Percentiles rank a stretch among this genome's conserved stretches.
phyloP scores from a whole-genome alignment of 2,797 vertebrate species.

The Denticeps clupeoides region DNA sequence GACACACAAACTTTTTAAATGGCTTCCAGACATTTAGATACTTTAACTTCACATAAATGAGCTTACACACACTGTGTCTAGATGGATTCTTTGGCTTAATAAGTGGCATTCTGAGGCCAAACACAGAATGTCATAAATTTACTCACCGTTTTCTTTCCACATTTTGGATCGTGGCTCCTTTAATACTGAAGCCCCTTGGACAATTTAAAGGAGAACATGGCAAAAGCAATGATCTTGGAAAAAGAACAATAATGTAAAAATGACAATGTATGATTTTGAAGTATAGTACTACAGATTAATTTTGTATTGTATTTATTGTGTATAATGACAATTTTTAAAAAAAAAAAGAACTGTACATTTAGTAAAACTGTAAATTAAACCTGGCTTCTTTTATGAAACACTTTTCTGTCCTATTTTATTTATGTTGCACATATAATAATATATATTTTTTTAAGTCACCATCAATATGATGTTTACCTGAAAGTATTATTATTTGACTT shows the following conservation, averaged over 20 bases:
- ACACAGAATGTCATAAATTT: no score
- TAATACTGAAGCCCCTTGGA: no score
- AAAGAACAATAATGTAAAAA: constrained; percentile 70
- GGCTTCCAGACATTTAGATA: no score
- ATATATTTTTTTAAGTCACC: neutral
- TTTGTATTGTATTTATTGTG: constrained; percentile 99
- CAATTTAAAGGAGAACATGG: constrained; percentile 62
- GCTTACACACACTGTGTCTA: no score
- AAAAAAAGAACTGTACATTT: constrained; percentile 92
- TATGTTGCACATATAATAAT: neutral
- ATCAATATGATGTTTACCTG: no score
- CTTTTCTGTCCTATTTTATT: constrained; percentile 22
- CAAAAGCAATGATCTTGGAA: constrained; percentile 54
- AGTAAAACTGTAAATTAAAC: constrained; percentile 99
- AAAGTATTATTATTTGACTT: neutral
- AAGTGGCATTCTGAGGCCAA: no score
- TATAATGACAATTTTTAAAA: constrained; percentile 95
- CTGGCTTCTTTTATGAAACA: constrained; percentile 75
- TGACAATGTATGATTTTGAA: constrained; percentile 71
- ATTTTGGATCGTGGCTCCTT: no score
- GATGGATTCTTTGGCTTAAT: no score
- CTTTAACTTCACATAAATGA: no score
- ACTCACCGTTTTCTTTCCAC: no score
- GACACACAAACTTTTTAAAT: no score
- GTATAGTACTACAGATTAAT: constrained; percentile 97